A percentile compares a stretch with the other conserved stretches of the same genome.
Evolutionary conservation across 2,113 vertebrate genomes (phyloP).

Genomic region (Athene cunicularia): DNA sequence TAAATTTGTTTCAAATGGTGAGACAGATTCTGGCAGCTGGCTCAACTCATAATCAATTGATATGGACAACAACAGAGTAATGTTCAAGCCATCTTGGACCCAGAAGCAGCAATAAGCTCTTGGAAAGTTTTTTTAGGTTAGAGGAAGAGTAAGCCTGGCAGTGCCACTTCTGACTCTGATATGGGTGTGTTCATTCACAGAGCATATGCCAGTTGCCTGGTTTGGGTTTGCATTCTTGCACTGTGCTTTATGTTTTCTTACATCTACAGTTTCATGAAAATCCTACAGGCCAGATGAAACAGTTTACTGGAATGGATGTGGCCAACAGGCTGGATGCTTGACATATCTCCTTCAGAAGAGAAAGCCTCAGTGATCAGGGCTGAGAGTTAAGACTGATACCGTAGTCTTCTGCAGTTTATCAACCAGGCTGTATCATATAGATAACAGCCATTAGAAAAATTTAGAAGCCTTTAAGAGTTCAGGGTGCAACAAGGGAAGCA

Average conservation of each 20-base stretch:
- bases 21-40: not conserved
- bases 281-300: not conserved
- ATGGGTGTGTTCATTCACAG: not conserved
- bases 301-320: not conserved
- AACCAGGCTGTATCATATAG: not conserved
- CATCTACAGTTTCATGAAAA: not conserved
- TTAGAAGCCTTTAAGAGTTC: not conserved
- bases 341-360: not conserved
- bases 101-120: not conserved
- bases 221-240: not conserved
- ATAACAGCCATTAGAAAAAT: not conserved
- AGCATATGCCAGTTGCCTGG: not conserved
- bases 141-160: not conserved
- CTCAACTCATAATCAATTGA: not conserved
- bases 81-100: not conserved
- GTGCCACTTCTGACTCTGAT: not conserved
- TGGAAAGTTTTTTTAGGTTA: not conserved
- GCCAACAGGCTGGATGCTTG: not conserved
- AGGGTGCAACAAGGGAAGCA: not conserved
- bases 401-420: not conserved
- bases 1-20: not conserved
- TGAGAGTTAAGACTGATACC: not conserved
- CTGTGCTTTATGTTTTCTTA: not conserved
- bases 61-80: not conserved
- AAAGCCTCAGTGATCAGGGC: not conserved